Evolutionary conservation across 92 coral and sea anemone species (phyloP).

Genomic region (Epizoanthus stellaris): DNA sequence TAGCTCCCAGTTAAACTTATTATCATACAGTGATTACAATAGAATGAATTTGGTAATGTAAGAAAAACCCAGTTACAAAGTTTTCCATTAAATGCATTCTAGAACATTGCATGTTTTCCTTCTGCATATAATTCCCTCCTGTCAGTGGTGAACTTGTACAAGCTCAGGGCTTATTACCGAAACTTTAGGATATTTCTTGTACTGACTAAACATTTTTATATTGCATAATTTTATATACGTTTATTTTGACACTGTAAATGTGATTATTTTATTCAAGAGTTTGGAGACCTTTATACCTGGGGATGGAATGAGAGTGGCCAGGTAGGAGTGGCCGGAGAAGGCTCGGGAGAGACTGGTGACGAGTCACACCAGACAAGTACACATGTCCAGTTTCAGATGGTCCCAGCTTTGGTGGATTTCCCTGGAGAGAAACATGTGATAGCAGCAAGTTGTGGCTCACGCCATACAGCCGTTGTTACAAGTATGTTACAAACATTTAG

Average conservation of each 20-base stretch:
- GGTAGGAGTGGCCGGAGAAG: slow-evolving; percentile 69
- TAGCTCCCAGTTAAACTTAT: no score
- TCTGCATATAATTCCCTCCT: background rate
- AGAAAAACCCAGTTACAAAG: no score
- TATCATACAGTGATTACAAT: background rate
- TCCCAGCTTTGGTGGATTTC: slow-evolving; percentile 67
- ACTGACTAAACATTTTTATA: no score
- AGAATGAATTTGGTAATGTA: no score
- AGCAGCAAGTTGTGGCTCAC: slow-evolving; percentile 85
- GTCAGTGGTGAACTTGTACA: background rate
- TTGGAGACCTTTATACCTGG: slow-evolving; percentile 96
- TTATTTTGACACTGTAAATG: background rate
- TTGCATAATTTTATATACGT: no score
- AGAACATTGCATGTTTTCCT: no score
- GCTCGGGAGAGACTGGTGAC: slow-evolving; percentile 40
- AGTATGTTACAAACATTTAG: slow-evolving; percentile 36
- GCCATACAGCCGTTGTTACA: slow-evolving; percentile 90
- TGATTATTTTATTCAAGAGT: slow-evolving; percentile 44
- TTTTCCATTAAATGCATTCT: no score
- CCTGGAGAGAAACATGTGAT: slow-evolving; percentile 65
- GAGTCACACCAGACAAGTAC: slow-evolving; percentile 4
- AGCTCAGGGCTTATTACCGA: no score
- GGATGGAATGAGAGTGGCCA: slow-evolving; percentile 99
- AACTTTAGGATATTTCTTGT: background rate
- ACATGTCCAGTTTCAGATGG: slow-evolving; percentile 64